Evolutionary conservation across 2,797 vertebrate genomes (phyloP).

Genomic region (Parambassis ranga): DNA sequence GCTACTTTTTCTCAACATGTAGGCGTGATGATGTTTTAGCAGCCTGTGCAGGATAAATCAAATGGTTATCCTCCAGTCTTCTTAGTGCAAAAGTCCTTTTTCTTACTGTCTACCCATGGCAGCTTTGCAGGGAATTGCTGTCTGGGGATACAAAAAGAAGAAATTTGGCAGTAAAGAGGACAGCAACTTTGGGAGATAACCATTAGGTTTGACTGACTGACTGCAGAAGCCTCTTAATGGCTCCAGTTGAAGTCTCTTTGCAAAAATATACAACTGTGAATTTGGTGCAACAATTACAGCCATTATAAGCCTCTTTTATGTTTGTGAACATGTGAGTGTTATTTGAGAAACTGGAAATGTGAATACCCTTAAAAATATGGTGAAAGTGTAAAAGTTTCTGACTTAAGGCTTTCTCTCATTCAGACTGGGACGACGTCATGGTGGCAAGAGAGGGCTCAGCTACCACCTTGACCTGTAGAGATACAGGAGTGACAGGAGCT

Average conservation of each 20-base stretch:
- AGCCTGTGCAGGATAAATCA: neutral
- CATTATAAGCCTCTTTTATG: neutral
- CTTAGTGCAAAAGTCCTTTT: neutral
- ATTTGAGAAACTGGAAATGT: neutral
- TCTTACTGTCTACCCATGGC: neutral
- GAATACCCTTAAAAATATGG: too few species aligned
- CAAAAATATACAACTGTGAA: neutral
- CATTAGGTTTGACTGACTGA: neutral
- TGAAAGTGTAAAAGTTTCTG: too few species aligned
- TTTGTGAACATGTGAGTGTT: neutral
- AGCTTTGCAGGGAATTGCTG: neutral
- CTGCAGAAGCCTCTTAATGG: neutral
- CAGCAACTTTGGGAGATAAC: neutral
- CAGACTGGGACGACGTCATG: constrained; percentile 70
- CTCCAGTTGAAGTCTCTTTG: neutral
- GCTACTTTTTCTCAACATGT: too few species aligned
- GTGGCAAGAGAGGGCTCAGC: constrained; percentile 47
- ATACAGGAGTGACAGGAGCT: constrained; percentile 12
- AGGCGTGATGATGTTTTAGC: neutral
- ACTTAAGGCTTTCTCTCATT: too few species aligned
- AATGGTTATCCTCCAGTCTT: neutral
- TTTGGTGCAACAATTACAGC: neutral
- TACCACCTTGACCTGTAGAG: constrained; percentile 66
- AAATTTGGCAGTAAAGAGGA: neutral
- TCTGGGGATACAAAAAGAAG: neutral